Evolutionary conservation across 2,888 invertebrate genomes (phyloP), one percentile per base, ranked within the genome.

Genomic region (Rhaphigaster nebulosa): DNA sequence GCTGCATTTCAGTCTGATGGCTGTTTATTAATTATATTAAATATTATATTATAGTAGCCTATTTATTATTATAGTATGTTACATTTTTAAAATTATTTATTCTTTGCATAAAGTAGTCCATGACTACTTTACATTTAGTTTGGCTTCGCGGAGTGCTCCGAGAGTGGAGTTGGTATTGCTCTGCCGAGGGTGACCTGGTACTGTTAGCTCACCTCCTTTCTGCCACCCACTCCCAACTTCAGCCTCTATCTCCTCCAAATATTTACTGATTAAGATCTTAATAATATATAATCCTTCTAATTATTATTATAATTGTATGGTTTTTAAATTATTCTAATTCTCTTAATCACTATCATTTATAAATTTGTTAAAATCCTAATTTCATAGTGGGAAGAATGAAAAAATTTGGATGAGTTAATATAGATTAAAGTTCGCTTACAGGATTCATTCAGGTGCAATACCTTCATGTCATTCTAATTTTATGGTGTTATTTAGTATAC

Each of bases 141-240:
- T 5, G 15, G 23, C 41, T 45, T 45, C 12, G 18, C 4, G 10
- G 23, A 84, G 26, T 4, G 1, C 45, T n/a, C 45, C 0, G n/a
- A 45, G 45, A 26, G 15, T 13, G 45, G 84, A 45, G 38, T 76
- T 76, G 13, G 70, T 76, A 70, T 45, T 45, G 80, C 80, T 50
- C 45, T 15, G 84, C 45, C 6, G 84, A 84, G 84, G 84, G 84
- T 84, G 84, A 84, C 45, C 45, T 84, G 84, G 2, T 80, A 84
- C 84, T 50, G 84, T 84, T 84, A 84, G 15, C 84, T 84, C 84
- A 84, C 84, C 84, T 84, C 84, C 41, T 84, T 84, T 84, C 84
- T 45, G 84, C 84, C 84, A 84, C 84, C 84, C 45, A 84, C 84
- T 84, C 84, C 38, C 38, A 10, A 38, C 38, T 76, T 76, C 29